phyloP scores from a whole-genome alignment of 2,797 vertebrate genomes.

The Allobates femoralis region DNA sequence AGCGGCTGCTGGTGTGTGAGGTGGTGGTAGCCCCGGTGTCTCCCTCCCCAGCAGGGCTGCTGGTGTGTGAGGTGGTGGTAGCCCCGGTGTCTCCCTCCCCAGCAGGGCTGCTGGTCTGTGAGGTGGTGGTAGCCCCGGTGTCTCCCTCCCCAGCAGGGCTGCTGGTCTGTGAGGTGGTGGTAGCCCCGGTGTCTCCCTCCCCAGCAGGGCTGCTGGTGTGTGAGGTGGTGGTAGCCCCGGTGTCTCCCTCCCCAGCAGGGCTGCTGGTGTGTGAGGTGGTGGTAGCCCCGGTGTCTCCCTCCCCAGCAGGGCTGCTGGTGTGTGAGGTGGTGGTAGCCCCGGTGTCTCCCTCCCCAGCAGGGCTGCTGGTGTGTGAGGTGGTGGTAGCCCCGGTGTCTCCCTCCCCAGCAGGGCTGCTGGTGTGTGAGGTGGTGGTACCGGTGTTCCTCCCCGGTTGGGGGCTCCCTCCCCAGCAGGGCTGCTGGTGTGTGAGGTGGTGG shows the following conservation, averaged over 20 bases:
- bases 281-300: slow-evolving; percentile 75
- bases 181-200: slow-evolving; percentile 75
- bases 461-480: too few relatives aligned
- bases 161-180: too few relatives aligned
- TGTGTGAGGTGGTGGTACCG: too few relatives aligned
- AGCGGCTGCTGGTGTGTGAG: too few relatives aligned
- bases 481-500: too few relatives aligned
- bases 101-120: slow-evolving; percentile 67
- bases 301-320: slow-evolving; percentile 69
- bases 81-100: slow-evolving; percentile 76
- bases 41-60: slow-evolving; percentile 71
- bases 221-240: slow-evolving; percentile 77
- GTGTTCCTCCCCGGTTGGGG: too few relatives aligned
- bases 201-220: slow-evolving; percentile 68
- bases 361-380: too few relatives aligned
- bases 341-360: slow-evolving; percentile 73
- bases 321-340: slow-evolving; percentile 78
- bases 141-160: slow-evolving; percentile 70
- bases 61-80: too few relatives aligned
- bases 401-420: slow-evolving; percentile 70
- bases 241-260: slow-evolving; percentile 72
- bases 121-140: slow-evolving; percentile 77
- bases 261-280: too few relatives aligned
- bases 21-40: slow-evolving; percentile 77
- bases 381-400: slow-evolving; percentile 77